phyloP scores from a whole-genome alignment of 2,113 vertebrate species.

The Burhinus bistriatus region DNA sequence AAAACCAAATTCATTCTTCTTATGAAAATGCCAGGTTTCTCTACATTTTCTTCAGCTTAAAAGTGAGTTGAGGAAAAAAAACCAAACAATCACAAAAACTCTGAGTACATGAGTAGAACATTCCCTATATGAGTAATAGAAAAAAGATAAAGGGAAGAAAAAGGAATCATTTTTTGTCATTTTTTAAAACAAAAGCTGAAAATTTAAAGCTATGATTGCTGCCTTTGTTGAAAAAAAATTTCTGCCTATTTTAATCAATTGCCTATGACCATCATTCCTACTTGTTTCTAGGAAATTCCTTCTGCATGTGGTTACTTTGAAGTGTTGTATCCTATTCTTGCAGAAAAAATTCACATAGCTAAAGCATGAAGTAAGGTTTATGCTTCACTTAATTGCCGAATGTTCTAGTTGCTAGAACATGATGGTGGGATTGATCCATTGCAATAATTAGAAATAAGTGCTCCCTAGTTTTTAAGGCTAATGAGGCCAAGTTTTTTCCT shows the following conservation, averaged over 20 bases:
- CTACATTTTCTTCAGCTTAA: neutral
- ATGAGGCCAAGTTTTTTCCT: neutral
- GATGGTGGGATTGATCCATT: neutral
- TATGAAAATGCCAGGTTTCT: neutral
- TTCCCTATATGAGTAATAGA: neutral
- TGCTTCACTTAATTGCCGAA: neutral
- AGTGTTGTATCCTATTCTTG: neutral
- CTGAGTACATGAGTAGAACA: neutral
- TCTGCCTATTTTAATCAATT: neutral
- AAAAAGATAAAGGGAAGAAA: neutral
- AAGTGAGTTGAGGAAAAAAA: neutral
- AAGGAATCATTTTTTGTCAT: neutral
- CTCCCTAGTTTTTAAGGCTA: neutral
- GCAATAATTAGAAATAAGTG: neutral
- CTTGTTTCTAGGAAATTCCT: neutral
- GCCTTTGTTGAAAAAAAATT: neutral
- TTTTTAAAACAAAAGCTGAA: neutral
- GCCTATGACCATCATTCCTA: neutral
- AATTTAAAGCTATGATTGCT: neutral
- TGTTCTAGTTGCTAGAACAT: neutral
- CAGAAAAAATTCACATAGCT: neutral
- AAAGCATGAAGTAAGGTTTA: neutral
- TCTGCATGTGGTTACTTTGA: neutral
- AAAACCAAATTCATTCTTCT: neutral
- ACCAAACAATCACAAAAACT: neutral